Evolutionary conservation across 2,888 invertebrate genomes (phyloP).

Genomic region (Exephanes ischioxanthus): DNA sequence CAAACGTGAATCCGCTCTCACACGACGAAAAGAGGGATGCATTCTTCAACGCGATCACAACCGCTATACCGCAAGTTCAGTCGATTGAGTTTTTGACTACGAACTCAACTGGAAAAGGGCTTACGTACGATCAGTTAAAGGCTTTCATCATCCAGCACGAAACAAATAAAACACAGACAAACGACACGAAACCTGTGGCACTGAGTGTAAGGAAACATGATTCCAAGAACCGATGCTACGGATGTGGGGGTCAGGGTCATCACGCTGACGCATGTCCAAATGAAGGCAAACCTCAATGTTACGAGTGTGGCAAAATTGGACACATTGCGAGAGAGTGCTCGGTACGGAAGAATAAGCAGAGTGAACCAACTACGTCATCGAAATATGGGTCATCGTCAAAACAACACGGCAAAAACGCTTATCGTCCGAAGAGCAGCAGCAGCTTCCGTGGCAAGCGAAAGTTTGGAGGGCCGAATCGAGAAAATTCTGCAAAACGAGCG

Average conservation of each 20-base stretch:
- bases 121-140: slow-evolving; percentile 65
- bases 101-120: slow-evolving; percentile 59
- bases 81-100: slow-evolving; percentile 65
- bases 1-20: slow-evolving; percentile 55
- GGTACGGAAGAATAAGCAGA: slow-evolving; percentile 39
- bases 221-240: slow-evolving; percentile 57
- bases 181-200: slow-evolving; percentile 45
- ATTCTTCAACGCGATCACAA: slow-evolving; percentile 61
- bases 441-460: slow-evolving; percentile 46
- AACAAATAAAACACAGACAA: slow-evolving; percentile 60
- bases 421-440: slow-evolving; percentile 24
- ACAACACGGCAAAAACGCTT: slow-evolving; percentile 33
- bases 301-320: slow-evolving; percentile 53
- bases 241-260: slow-evolving; percentile 63
- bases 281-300: slow-evolving; percentile 49
- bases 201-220: slow-evolving; percentile 51
- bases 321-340: slow-evolving; percentile 47
- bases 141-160: slow-evolving; percentile 62
- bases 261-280: slow-evolving; percentile 60
- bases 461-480: slow-evolving; percentile 37
- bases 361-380: slow-evolving; percentile 32
- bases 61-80: slow-evolving; percentile 61
- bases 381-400: slow-evolving; percentile 44
- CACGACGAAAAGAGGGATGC: slow-evolving; percentile 68
- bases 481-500: slow-evolving; percentile 50